phyloP scores from a whole-genome alignment of 2,113 vertebrate species.

The Regulus satrapa region DNA sequence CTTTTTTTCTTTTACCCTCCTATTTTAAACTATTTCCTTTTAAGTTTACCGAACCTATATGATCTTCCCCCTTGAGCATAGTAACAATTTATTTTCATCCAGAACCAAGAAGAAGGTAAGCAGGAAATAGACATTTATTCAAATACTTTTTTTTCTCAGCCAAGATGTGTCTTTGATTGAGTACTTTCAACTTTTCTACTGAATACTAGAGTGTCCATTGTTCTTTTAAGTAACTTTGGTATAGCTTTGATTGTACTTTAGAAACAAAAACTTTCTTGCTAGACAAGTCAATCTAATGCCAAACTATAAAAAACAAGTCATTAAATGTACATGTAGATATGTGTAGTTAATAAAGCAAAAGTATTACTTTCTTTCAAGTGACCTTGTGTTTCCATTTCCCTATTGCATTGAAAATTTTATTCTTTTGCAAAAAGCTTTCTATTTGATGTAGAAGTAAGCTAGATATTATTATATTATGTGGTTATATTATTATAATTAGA shows the following conservation, averaged over 20 bases:
- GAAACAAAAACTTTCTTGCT: neutral
- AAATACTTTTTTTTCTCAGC: neutral
- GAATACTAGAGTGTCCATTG: neutral
- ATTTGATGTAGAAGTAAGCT: neutral
- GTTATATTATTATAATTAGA: neutral
- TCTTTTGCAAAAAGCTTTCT: neutral
- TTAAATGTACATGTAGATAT: neutral
- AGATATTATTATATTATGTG: neutral
- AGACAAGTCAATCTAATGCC: neutral
- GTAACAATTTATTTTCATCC: neutral
- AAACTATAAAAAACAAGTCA: neutral
- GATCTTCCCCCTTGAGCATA: neutral
- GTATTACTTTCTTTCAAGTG: neutral
- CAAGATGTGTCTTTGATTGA: neutral
- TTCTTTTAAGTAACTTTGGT: neutral
- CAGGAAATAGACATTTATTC: neutral
- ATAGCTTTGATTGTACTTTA: neutral
- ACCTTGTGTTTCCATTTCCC: neutral
- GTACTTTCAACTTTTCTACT: neutral
- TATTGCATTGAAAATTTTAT: neutral
- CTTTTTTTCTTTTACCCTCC: accelerated
- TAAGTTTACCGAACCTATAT: neutral
- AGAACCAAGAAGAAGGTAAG: neutral
- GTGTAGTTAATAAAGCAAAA: neutral
- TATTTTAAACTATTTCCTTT: neutral